Evolutionary conservation across 2,113 vertebrate genomes (phyloP), one percentile per base, ranked within the genome.

Genomic region (Corythaeola cristata): DNA sequence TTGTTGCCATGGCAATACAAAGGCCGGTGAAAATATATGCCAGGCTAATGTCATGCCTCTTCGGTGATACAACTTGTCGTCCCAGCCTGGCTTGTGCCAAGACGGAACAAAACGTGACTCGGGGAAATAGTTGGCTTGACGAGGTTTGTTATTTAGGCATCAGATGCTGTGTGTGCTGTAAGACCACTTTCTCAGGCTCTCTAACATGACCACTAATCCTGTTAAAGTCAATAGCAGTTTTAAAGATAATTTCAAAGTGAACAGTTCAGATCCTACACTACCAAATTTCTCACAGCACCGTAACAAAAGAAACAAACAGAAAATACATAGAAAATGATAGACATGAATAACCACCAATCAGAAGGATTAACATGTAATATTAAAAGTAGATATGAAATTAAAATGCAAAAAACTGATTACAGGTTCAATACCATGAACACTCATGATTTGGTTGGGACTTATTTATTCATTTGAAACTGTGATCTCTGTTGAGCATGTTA

Each of bases 1-100:
- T 76, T 92, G 96, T 97, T 97, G 89, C 95, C 93, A 97, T 94
- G 94, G 96, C 64, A 85, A 98, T 96, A 66, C 60, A 71, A 94
- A 96, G 84, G 71, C 60, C 8, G 12, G n/a, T 77, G 69, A 74
- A 90, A 97, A 95, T 33, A 96, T 8, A 80, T 0, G 1, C 39
- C 85, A 67, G 60, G 83, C 85, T 85, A 86, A 59, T 58, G 90
- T 27, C 90, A 41, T 67, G 63, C 77, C 68, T 95, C 93, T 92
- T 81, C 89, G 81, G 74, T 92, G 91, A 83, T 66, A 60, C 13
- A 63, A 73, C 94, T 87, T 95, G 90, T 78, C 9, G 37, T 71
- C 60, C 67, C n/a, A n/a, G 74, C 15, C 81, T 85, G 74, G 52
- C 76, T 89, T 76, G 58, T 66, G 79, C 81, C 28, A 83, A 68